Conservation (phyloP, 2,888 invertebrate species). For the Sylvicola cinctus region DNA sequence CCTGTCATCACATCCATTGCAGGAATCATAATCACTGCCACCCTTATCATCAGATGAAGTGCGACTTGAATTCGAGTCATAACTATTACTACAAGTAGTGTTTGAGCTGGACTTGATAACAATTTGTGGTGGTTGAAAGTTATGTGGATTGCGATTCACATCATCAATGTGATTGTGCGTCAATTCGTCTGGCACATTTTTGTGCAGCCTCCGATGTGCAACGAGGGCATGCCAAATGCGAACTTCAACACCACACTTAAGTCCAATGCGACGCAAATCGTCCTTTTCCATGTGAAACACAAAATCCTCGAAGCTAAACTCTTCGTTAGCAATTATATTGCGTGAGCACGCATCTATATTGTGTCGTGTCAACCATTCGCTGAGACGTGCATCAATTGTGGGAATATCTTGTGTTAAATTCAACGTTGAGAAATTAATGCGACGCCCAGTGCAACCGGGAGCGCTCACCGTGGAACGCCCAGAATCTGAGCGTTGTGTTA, state of each 20-base stretch:
- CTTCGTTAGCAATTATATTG: constrained; percentile 45
- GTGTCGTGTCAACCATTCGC: constrained; percentile 49
- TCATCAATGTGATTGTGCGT: constrained; percentile 6
- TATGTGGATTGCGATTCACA: constrained; percentile 5
- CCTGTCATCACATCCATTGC: constrained; percentile 12
- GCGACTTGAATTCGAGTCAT: constrained; percentile 6
- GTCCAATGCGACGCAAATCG: constrained; percentile 56
- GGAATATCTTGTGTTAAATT: constrained; percentile 12
- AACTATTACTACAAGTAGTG: constrained; percentile 7
- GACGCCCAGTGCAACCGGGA: constrained; percentile 8
- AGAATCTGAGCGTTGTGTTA: constrained; percentile 4
- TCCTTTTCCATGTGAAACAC: constrained; percentile 58
- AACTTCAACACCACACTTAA: constrained; percentile 59
- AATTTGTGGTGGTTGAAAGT: constrained; percentile 1
- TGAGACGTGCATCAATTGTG: constrained; percentile 33
- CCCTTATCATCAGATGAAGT: constrained; percentile 5
- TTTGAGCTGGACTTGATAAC: constrained; percentile 6
- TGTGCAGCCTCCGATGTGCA: constrained; percentile 27
- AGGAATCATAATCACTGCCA: constrained; percentile 21
- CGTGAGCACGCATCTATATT: constrained; percentile 47
- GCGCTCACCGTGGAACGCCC: not conserved
- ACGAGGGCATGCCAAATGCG: constrained; percentile 67
- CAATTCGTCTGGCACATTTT: constrained; percentile 8
- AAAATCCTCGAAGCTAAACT: constrained; percentile 61
- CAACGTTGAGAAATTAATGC: constrained; percentile 15